Base-by-base conservation (phyloP, 2,888 invertebrate genomes). In the Pardosa pseudoannulata region DNA sequence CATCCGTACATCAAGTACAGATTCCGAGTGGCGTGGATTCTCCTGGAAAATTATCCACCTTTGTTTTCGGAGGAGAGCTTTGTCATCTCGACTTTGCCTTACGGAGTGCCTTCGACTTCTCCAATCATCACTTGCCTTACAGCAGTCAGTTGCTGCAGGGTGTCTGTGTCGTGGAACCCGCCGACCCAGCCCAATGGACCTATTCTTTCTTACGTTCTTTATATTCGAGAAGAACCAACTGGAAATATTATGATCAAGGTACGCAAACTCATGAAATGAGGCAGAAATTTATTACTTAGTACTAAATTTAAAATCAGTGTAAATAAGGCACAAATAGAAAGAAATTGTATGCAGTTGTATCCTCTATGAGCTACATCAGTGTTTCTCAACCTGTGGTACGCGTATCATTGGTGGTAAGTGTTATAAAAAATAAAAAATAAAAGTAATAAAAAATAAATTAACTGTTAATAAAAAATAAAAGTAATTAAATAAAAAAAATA, bases 1-100 rank as follows among this genome's bases (percentile, higher is more conserved):
- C 94, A 95, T 89, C 97, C 98, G 0, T 97, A 96, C 91, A 96
- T 97, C 0, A 96, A 96, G 91, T 98, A 98, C 91, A 94, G 95
- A 97, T 98, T 98, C 92, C 95, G 97, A 80, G 95, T 97, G 82
- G 96, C 96, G 64, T 93, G 96, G 89, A 93, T 96, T 72, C 92
- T 97, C 73, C 95, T 95, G 2, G 89, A 90, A 11, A 88, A 90
- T 39, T 90, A 90, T 81, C 89, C 90, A 39, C 88, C 90, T n/a
- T 56, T 91, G 16, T 90, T 91, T 41, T 91, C 91, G 0, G 89
- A 89, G 36, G 91, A 90, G 80, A 91, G 91, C 70, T 89, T 90
- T 2, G 89, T 90, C 28, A 91, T 92, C 19, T 90, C 90, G 2
- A 92, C 92, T 2, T 82, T 90, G 36, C 89, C 91, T 7, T 90